Evolutionary conservation across 2,113 vertebrate genomes (phyloP), one percentile per base, ranked within the genome.

Genomic region (Pampusana beccarii): DNA sequence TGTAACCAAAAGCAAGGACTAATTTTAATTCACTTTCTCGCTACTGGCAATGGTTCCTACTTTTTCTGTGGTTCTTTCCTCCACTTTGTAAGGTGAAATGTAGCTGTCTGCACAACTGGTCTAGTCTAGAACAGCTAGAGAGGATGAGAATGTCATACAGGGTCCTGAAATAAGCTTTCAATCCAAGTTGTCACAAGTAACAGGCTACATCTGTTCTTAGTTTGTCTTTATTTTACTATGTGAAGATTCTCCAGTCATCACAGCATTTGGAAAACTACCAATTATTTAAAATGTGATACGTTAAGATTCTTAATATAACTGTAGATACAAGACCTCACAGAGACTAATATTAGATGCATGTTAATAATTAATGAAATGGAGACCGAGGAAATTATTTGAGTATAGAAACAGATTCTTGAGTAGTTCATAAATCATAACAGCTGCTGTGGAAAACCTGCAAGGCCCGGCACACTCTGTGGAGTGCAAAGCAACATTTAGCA

Each of bases 71-170:
- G n/a, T 34, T 16, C 26, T 62, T 82, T 71, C 13, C 29, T 10
- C 21, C 28, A 21, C 40, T 67, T 53, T 69, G 10, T 31, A 50
- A 72, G 26, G 44, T 6, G 25, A 88, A 82, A 54, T 2, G 2
- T 11, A 62, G 20, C 28, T 53, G 18, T 38, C 69, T 71, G 20
- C 28, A 42, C 0, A 0, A 48, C 9, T n/a, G 24, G 3, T 33
- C 48, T 46, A 44, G 3, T 33, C 48, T 46, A 44, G 12, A 91
- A 38, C 18, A 88, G 5, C 20, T 31, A 61, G 29, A 73, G 13
- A 73, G 19, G 4, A 64, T 25, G 17, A 18, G 6, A 65, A 51
- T 25, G 29, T 36, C n/a, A 26, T 11, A 24, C 9, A 44, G 54
- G 31, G 26, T 78, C n/a, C 56, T 56, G 65, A 93, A 69, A 71